Percentiles rank a stretch among this genome's conserved stretches.
Evolutionary conservation across 2,113 vertebrate species (phyloP).

Genomic region (Taurulus bubalis): DNA sequence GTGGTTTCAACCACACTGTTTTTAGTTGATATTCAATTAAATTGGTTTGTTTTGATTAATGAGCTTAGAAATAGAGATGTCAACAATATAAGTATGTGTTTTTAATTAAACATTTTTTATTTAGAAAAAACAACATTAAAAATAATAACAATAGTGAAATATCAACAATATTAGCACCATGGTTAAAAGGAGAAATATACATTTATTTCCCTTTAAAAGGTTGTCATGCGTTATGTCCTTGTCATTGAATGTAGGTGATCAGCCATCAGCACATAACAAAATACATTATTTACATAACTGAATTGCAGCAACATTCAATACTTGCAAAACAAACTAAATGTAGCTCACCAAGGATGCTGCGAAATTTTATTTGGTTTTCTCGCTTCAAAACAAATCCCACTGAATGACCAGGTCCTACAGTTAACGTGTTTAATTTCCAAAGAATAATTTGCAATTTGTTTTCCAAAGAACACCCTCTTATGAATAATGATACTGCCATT

Average conservation of each 20-base stretch:
- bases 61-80: conserved; percentile 2
- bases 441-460: not conserved
- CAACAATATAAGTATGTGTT: conserved; percentile 16
- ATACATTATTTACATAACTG: conserved; percentile 80
- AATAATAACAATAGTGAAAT: conserved; percentile 67
- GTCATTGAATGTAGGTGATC: conserved; percentile 67
- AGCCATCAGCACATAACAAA: conserved; percentile 74
- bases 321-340: not conserved
- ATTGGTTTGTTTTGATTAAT: not conserved
- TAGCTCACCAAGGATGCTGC: not conserved
- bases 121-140: conserved; percentile 77
- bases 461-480: not conserved
- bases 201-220: conserved; percentile 49
- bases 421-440: conserved; percentile 18
- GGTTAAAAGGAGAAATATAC: conserved; percentile 74
- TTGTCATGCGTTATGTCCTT: conserved; percentile 22
- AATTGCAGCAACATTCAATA: conserved; percentile 25
- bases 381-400: conserved; percentile 5
- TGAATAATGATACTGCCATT: conserved; percentile 19
- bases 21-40: not conserved
- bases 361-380: conserved; percentile 4
- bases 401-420: not conserved
- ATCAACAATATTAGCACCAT: conserved; percentile 84
- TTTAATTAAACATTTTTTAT: conserved; percentile 80
- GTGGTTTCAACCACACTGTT: not conserved